Evolutionary conservation across 1,140 invertebrate species (phyloP).

Genomic region (Papilio helenus): DNA sequence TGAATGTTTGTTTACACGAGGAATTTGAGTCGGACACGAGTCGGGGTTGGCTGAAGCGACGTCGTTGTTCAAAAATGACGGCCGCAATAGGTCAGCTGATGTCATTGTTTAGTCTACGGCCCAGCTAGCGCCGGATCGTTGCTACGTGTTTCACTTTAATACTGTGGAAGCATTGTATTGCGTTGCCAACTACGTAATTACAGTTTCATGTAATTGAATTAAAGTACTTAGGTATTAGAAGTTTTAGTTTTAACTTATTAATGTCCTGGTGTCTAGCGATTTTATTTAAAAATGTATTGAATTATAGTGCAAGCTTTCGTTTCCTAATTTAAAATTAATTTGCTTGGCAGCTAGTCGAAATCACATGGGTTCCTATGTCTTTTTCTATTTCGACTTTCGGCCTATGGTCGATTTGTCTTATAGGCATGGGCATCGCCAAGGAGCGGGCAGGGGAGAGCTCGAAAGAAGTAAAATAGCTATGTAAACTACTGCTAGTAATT

Average conservation of each 20-base stretch:
- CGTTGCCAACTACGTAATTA: conserved; percentile 14
- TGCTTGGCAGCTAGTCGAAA: not conserved
- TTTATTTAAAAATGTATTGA: no score
- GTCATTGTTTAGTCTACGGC: conserved; percentile 81
- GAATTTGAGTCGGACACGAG: conserved; percentile 48
- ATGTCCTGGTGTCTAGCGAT: no score
- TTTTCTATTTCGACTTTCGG: no score
- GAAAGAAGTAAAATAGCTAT: no score
- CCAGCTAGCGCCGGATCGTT: conserved; percentile 59
- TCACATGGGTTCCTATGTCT: no score
- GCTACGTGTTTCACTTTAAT: conserved; percentile 54
- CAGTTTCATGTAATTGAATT: not conserved
- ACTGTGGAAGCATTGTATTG: conserved; percentile 43
- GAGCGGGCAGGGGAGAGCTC: no score
- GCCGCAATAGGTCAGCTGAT: conserved; percentile 68
- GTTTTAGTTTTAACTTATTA: not conserved
- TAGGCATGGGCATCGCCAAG: no score
- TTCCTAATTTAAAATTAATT: not conserved
- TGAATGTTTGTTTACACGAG: conserved; percentile 45
- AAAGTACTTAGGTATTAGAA: not conserved
- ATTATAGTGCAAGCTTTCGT: not conserved
- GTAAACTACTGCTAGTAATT: no score
- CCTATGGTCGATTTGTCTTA: no score
- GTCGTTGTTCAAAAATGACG: conserved; percentile 61
- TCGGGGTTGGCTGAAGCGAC: conserved; percentile 48